phyloP scores from a whole-genome alignment of 2,797 vertebrate genomes.

The Lacerta bilineata region DNA sequence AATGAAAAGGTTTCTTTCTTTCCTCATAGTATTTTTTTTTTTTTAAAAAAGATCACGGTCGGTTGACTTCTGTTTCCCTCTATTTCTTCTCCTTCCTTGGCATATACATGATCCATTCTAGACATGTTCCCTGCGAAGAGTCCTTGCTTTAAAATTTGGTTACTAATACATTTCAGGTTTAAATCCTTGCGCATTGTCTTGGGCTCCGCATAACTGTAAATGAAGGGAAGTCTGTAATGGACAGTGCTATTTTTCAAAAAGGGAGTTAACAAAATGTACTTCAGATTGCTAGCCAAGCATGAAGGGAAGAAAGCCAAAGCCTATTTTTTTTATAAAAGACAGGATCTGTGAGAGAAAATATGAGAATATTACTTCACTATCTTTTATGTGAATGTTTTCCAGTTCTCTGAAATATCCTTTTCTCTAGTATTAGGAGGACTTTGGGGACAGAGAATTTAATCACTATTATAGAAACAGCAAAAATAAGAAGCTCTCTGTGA shows the following conservation, averaged over 20 bases:
- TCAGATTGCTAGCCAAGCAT: neutral
- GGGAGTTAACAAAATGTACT: neutral
- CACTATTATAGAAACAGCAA: constrained; percentile 29
- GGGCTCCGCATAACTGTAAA: neutral
- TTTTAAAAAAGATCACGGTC: neutral
- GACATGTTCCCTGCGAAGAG: neutral
- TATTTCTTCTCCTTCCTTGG: neutral
- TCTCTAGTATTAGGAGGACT: neutral
- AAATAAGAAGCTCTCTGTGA: neutral
- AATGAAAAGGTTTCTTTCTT: neutral
- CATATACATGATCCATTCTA: neutral
- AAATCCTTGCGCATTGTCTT: neutral
- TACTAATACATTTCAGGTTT: neutral
- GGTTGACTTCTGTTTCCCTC: neutral
- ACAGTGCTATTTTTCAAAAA: neutral
- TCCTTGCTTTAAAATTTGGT: neutral
- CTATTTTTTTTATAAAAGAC: constrained; percentile 31
- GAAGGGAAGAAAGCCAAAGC: neutral
- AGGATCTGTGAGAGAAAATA: constrained; percentile 20
- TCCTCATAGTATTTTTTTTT: neutral
- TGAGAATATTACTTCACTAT: constrained; percentile 8
- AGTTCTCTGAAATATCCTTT: neutral
- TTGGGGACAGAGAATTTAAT: neutral
- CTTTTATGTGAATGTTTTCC: constrained; percentile 11
- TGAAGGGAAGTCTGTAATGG: neutral